Evolutionary conservation across 2,113 vertebrate genomes (phyloP).

Genomic region (Petroica traversi): DNA sequence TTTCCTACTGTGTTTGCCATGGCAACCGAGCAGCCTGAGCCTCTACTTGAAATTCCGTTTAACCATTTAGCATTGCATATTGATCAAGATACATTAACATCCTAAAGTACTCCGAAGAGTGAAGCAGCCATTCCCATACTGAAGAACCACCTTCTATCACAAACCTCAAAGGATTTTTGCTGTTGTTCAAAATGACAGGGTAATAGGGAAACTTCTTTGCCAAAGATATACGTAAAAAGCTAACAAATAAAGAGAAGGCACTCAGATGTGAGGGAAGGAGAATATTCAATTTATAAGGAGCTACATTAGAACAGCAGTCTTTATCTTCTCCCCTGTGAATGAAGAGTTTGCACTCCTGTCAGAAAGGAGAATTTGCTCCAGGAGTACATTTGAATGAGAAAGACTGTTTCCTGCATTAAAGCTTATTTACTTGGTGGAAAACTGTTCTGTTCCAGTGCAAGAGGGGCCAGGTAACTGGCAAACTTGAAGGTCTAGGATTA

Average conservation of each 20-base stretch:
- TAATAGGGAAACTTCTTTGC: neutral
- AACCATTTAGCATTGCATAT: slow-evolving; percentile 28
- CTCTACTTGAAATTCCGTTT: slow-evolving; percentile 26
- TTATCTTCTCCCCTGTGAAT: neutral
- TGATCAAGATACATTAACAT: neutral
- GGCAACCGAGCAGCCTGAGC: slow-evolving; percentile 41
- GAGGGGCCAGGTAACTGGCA: neutral
- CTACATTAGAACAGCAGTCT: neutral
- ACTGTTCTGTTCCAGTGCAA: neutral
- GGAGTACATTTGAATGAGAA: neutral
- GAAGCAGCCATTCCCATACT: neutral
- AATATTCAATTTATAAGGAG: neutral
- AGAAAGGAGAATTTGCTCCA: neutral
- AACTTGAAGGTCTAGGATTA: neutral
- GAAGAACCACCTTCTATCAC: neutral
- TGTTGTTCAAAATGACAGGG: neutral
- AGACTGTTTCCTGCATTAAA: neutral
- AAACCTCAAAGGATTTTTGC: neutral
- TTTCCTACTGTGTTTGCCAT: slow-evolving; percentile 57
- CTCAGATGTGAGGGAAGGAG: neutral
- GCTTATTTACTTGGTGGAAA: neutral
- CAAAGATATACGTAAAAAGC: neutral
- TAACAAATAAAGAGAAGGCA: neutral
- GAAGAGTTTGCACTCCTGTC: neutral
- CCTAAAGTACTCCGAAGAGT: neutral